Evolutionary conservation across 2,888 invertebrate genomes (phyloP), one percentile per base, ranked within the genome.

Genomic region (Cosmia trapezina): DNA sequence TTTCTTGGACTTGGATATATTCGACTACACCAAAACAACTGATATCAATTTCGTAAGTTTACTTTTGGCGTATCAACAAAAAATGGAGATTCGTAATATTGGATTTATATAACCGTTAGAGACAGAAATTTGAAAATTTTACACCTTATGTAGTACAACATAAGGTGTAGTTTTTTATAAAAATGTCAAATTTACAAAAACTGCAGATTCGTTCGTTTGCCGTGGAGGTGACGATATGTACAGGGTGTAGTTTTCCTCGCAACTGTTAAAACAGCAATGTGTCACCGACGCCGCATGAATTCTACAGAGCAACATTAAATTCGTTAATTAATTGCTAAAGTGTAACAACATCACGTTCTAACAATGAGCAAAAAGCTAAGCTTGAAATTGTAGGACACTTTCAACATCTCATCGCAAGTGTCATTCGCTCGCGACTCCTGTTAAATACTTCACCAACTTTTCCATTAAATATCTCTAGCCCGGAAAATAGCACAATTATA

Each of bases 401-500:
- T 76, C 1, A 60, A 41, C 41, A 64, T 43, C 41, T 59, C 73
- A 53, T 53, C 47, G 4, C 11, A 53, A 70, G 70, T 70, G 77
- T 81, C 65, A 56, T 60, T 65, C 22, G 6, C 69, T 57, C 11
- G 22, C 56, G n/a, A 60, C 64, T 63, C 47, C 53, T 28, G 22
- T 43, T 62, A 74, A 73, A 63, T 59, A 63, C 37, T 81, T 45
- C 28, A 61, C 17, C n/a, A 68, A 78, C 47, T 66, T 80, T 78
- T n/a, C 56, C 51, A 81, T 69, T 62, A 65, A 65, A 76, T 56
- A 47, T 73, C 33, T 51, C 22, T 43, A 43, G 56, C 17, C n/a
- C 9, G 61, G 51, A 47, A 78, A 63, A 69, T 60, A 64, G 47
- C 4, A 43, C 53, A 60, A 28, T 9, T 75, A 17, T 43, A 49